Base-by-base conservation (phyloP, 2,797 vertebrate species). In the Pseudomugil gertrudae region DNA sequence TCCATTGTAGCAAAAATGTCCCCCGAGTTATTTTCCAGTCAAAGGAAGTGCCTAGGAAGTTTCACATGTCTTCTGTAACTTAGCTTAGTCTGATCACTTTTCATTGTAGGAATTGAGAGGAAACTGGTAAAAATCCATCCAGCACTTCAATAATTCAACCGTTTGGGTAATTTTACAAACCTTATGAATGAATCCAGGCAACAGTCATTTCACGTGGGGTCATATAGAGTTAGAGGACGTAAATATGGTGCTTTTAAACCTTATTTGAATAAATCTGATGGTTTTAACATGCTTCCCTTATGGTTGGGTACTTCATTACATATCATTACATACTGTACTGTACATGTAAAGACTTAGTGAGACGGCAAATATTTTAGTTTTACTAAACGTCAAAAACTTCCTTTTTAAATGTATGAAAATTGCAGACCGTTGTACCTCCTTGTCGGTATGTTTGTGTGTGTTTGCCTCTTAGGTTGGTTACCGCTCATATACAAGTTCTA, bases 11-110 rank as follows among this genome's bases (percentile, higher is more conserved):
- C 35, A 52, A 43, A 45, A 62, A 36, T 19, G 3, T 17, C 47
- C 15, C 47, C 24, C 45, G 11, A 50, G 17, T 48, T 64, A 15
- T 45, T 33, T 35, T 52, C 26, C 67, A 45, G 62, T 78, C 43
- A 74, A 65, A 81, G 79, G 76, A 86, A 84, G 83, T 86, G 84
- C 82, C 78, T 82, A 24, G 45, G n/a, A n/a, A n/a, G n/a, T n/a
- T n/a, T n/a, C n/a, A n/a, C n/a, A n/a, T n/a, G n/a, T 47, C 15
- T 63, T 2, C 1, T 53, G 59, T 26, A 17, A 9, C 1, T 19
- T 57, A 59, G 55, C 24, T 65, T 32, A 43, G 51, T 62, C 35
- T 52, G 9, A 59, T 17, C 40, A 43, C 40, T 43, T 29, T n/a
- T n/a, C 40, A 3, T n/a, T n/a, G 40, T 21, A 1, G 15, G 9